Conservation (phyloP, 2,797 vertebrate species). For the Anguilla obscura region DNA sequence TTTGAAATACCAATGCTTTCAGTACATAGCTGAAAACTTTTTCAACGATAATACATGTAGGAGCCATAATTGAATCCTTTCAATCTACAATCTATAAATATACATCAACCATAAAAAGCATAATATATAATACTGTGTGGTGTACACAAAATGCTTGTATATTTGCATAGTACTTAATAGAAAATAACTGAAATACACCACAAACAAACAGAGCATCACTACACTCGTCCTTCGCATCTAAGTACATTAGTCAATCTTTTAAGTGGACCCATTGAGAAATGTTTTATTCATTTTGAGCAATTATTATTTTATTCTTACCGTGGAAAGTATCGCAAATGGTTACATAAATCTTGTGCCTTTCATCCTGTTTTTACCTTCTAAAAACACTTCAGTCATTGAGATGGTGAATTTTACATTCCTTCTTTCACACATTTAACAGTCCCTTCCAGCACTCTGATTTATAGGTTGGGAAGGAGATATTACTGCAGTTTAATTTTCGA, state of each 20-base stretch:
- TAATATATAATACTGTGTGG: too few species aligned
- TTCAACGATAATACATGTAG: background rate
- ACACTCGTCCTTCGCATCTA: background rate
- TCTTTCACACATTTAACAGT: background rate
- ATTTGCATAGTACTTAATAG: background rate
- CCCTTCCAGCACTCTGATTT: slow-evolving; percentile 39
- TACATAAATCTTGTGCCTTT: slow-evolving; percentile 51
- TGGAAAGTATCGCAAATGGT: slow-evolving; percentile 54
- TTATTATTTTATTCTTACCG: slow-evolving; percentile 50
- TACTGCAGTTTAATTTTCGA: slow-evolving; percentile 57
- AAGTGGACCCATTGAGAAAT: slow-evolving; percentile 55
- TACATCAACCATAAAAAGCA: background rate
- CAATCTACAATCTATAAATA: background rate
- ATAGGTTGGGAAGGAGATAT: background rate
- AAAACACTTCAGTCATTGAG: background rate
- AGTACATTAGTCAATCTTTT: slow-evolving; percentile 52
- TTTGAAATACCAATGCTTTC: background rate
- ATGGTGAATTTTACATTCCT: background rate
- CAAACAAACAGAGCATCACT: background rate
- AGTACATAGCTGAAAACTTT: background rate
- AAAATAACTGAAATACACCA: background rate
- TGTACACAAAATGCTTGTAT: background rate
- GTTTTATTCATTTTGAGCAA: slow-evolving; percentile 55
- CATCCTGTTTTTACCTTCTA: slow-evolving; percentile 36
- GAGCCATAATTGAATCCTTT: background rate